Conservation (phyloP, 2,888 invertebrate species). For the Drosophila yooni region DNA sequence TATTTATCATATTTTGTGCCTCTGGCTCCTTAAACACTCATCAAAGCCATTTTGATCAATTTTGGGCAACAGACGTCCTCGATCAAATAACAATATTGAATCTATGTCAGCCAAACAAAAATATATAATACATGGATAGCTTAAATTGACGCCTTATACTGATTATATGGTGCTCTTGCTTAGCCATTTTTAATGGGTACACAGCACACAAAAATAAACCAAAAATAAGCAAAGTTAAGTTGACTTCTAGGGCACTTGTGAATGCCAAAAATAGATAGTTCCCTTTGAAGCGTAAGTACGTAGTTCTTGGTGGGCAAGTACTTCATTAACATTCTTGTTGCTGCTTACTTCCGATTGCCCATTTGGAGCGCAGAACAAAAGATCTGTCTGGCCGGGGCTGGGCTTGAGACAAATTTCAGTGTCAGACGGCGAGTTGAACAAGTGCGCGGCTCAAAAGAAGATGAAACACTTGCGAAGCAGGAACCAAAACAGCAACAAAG, state of each 20-base stretch:
- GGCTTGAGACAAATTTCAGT: constrained; percentile 41
- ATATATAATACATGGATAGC: background rate
- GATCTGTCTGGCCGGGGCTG: constrained; percentile 1
- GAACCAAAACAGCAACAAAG: constrained; percentile 44
- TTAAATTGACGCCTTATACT: background rate
- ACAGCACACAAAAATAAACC: constrained; percentile 4
- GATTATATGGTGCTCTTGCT: background rate
- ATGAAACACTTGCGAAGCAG: constrained; percentile 50
- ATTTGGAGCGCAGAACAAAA: constrained; percentile 45
- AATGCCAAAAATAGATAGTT: constrained; percentile 59
- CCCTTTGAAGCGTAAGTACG: constrained; percentile 30
- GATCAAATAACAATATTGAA: background rate
- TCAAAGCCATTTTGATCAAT: background rate
- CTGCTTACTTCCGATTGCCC: constrained; percentile 56
- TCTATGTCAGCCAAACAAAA: too few species aligned
- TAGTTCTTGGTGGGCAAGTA: constrained; percentile 28
- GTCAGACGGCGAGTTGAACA: constrained; percentile 37
- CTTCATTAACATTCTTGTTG: constrained; percentile 47
- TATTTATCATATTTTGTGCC: background rate
- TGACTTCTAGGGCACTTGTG: constrained; percentile 58
- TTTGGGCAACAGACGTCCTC: background rate
- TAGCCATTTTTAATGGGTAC: background rate
- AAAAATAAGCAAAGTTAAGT: constrained; percentile 22
- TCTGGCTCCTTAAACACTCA: background rate
- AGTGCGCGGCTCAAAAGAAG: constrained; percentile 39